These are phyloP conservation scores for Caenorhabditis plicata DNA, from an alignment of 2,888 invertebrate genomes.

Conservation along the genomic window DNA sequence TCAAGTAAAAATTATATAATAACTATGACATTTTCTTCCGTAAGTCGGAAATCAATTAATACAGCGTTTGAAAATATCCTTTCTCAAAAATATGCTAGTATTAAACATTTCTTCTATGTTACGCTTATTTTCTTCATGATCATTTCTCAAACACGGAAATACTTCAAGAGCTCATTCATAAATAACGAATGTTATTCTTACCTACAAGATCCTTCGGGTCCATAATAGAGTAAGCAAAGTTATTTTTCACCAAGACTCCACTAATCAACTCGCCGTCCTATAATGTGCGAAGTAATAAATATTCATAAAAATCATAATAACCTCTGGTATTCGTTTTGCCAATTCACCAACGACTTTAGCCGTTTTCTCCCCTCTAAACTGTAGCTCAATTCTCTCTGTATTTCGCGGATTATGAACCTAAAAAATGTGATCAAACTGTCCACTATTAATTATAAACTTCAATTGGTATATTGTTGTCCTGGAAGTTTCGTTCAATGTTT, in stretches of 20 bases:
- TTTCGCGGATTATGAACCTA: constrained; percentile 93
- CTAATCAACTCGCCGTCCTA: constrained; percentile 80
- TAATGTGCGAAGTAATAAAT: constrained; percentile 70
- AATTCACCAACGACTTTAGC: constrained; percentile 94
- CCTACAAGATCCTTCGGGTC: constrained; percentile 81
- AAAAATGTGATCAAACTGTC: constrained; percentile 66
- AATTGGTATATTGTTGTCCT: constrained; percentile 73
- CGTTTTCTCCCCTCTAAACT: constrained; percentile 95
- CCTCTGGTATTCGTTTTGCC: constrained; percentile 81
- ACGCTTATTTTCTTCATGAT: too few relatives aligned
- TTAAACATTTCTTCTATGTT: too few relatives aligned
- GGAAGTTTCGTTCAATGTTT: constrained; percentile 88
- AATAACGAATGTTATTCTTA: too few relatives aligned
- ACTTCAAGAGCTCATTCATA: not conserved
- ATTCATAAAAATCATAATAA: not conserved
- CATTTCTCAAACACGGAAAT: constrained; percentile 68
- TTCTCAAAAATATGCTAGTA: too few relatives aligned
- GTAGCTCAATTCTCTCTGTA: constrained; percentile 86
- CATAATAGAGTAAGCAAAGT: constrained; percentile 95
- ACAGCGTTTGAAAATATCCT: too few relatives aligned
- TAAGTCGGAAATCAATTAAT: too few relatives aligned
- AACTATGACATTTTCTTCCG: too few relatives aligned
- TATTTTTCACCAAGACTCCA: constrained; percentile 91
- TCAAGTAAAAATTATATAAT: too few relatives aligned
- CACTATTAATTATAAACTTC: constrained; percentile 18